phyloP scores from a whole-genome alignment of 2,113 vertebrate genomes.

The Bagarius yarrelli region DNA sequence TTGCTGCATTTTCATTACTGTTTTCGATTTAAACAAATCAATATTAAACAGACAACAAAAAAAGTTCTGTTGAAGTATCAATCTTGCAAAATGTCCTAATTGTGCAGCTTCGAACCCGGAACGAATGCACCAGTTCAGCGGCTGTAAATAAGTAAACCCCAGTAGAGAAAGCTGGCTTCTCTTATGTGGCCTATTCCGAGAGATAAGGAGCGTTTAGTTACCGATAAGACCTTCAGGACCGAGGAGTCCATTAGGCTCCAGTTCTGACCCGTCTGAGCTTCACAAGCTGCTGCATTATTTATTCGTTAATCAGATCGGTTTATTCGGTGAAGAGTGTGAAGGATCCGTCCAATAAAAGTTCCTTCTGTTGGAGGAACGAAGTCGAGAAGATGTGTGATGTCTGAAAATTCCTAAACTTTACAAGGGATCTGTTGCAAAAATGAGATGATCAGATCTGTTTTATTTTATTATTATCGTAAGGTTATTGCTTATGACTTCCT shows the following conservation, averaged over 20 bases:
- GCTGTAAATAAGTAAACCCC: background rate
- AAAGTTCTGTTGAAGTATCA: too few relatives aligned
- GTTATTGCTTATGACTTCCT: too few relatives aligned
- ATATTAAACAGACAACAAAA: too few relatives aligned
- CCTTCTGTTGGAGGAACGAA: background rate
- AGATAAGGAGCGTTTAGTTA: slow-evolving; percentile 32
- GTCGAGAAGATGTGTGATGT: background rate
- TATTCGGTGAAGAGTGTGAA: background rate
- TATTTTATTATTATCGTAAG: too few relatives aligned
- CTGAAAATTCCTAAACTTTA: too few relatives aligned
- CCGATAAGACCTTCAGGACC: slow-evolving; percentile 19
- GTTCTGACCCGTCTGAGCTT: slow-evolving; percentile 12
- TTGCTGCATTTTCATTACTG: too few relatives aligned
- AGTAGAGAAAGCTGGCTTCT: slow-evolving; percentile 3
- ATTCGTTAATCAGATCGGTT: slow-evolving; percentile 6
- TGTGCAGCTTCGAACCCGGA: background rate
- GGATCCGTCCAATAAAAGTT: background rate
- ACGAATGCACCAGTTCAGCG: background rate
- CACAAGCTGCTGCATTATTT: slow-evolving; percentile 30
- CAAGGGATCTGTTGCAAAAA: too few relatives aligned
- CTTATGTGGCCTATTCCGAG: background rate
- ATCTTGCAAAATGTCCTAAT: background rate
- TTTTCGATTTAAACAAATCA: too few relatives aligned
- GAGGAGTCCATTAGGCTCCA: slow-evolving; percentile 16
- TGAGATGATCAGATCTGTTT: too few relatives aligned